Base-by-base conservation (phyloP, 2,888 invertebrate genomes). In the Chrysolina oricalcia region DNA sequence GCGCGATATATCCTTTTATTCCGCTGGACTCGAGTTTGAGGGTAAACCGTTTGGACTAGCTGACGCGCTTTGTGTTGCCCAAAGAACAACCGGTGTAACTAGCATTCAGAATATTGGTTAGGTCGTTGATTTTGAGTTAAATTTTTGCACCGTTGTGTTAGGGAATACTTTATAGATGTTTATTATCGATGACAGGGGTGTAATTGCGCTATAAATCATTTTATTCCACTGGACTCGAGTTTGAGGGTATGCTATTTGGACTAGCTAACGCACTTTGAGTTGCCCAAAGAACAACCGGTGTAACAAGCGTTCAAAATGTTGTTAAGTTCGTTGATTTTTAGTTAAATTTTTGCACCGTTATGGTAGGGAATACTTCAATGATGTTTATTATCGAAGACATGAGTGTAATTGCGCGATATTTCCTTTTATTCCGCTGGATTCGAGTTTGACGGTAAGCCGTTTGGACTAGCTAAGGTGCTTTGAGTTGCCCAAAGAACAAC, bases 221-320 rank as follows among this genome's bases (percentile, higher is more conserved):
- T 40, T 40, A 40, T 40, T 40, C 5, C 5, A n/a, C 48, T 15
- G 2, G 2, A 46, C 1, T 46, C 6, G 46, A 46, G 15, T 50
- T 50, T 10, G 6, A n/a, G 9, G 50, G 19, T n/a, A n/a, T 15
- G 13, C 46, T 6, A 0, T 3, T 43, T 1, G 43, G 15, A 15
- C 15, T 43, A 15, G 15, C 11, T 3, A 15, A 15, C 43, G 43
- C 8, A 50, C 9, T 5, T 17, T 9, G 11, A n/a, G 4, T 10
- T 15, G 17, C 0, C 2, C 9, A n/a, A 3, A n/a, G 17, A 50
- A 17, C 10, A 17, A 15, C 8, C 11, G 50, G 53, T 74, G 15
- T 13, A 59, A 67, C 21, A 40, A 73, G 62, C 48, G 69, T 19
- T n/a, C n/a, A 11, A 27, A 10, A 19, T 17, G 8, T 3, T n/a